Conservation (phyloP, 2,113 vertebrate species). For the Callipepla squamata region DNA sequence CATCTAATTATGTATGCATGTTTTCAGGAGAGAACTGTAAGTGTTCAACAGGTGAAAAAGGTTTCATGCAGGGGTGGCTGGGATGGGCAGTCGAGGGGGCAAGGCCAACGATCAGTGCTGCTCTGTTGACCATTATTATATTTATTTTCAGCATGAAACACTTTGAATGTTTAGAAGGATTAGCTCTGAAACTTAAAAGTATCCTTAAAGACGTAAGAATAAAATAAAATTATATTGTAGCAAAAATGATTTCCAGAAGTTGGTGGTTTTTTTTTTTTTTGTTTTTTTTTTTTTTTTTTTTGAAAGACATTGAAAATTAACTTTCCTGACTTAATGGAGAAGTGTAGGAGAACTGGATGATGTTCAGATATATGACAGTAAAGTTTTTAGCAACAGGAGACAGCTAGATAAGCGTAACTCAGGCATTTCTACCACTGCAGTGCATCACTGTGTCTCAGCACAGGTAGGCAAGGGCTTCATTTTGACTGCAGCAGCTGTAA, state of each 20-base stretch:
- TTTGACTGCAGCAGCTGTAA: neutral
- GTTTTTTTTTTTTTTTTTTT: too few species aligned
- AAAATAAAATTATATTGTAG: neutral
- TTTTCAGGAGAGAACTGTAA: neutral
- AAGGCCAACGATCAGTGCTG: fast-evolving
- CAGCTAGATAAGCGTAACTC: neutral
- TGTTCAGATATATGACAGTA: neutral
- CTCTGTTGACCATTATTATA: neutral
- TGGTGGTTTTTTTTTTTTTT: too few species aligned
- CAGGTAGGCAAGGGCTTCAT: neutral
- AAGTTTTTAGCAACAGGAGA: neutral
- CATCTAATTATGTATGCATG: neutral
- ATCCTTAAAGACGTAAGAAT: neutral
- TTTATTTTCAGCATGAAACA: neutral
- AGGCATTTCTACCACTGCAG: too few species aligned
- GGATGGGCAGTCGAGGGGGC: neutral
- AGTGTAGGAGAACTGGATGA: neutral
- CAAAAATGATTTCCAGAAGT: neutral
- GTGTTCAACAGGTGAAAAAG: neutral
- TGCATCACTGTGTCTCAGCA: neutral
- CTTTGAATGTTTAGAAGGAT: neutral
- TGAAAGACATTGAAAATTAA: neutral
- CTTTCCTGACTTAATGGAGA: neutral
- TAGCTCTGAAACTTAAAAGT: neutral
- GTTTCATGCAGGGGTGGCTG: neutral